Evolutionary conservation across 2,113 vertebrate species (phyloP).

Genomic region (Uria lomvia): DNA sequence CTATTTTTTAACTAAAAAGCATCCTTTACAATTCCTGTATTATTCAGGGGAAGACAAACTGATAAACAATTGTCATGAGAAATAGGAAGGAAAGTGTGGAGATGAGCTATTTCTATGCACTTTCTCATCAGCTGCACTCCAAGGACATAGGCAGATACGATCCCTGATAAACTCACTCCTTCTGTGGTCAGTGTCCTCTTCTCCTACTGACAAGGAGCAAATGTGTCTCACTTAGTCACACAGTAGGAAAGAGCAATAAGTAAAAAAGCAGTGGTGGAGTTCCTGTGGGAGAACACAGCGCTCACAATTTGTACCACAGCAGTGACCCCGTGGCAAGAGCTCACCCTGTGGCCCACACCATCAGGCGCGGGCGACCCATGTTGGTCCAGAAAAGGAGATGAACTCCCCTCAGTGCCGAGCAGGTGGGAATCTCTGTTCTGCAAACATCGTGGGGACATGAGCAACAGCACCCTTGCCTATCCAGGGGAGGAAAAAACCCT

Average conservation of each 20-base stretch:
- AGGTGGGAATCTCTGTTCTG: neutral
- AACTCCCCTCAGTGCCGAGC: fast-evolving
- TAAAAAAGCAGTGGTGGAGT: neutral
- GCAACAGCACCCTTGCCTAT: neutral
- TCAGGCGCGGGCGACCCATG: neutral
- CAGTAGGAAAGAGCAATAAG: neutral
- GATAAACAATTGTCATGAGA: neutral
- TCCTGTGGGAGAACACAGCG: neutral
- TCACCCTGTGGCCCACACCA: neutral
- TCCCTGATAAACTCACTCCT: neutral
- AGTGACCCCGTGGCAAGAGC: fast-evolving
- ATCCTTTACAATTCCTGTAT: neutral
- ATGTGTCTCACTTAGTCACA: neutral
- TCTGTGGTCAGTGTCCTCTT: neutral
- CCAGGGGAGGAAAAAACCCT: neutral
- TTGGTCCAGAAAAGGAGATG: neutral
- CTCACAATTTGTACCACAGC: neutral
- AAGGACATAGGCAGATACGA: neutral
- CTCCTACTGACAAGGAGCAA: neutral
- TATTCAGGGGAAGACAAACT: neutral
- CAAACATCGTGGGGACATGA: fast-evolving
- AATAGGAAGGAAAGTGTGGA: neutral
- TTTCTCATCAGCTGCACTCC: neutral
- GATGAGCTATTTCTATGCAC: neutral
- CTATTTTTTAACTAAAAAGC: neutral